Percentiles rank a stretch among this genome's conserved stretches.
Evolutionary conservation across 2,113 vertebrate species (phyloP).

Genomic region (Alaudala cheleensis): DNA sequence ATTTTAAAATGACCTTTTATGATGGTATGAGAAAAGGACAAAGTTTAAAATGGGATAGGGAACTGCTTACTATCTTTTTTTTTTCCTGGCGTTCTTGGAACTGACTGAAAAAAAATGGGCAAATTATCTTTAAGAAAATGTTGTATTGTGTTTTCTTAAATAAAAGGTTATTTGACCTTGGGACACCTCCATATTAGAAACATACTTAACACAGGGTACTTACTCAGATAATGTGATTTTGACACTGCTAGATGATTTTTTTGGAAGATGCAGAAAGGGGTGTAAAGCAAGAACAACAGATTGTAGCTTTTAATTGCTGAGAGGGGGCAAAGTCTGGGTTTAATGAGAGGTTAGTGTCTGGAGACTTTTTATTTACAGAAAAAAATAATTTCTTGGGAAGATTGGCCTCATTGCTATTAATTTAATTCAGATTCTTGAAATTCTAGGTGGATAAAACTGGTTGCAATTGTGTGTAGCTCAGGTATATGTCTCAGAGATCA

Average conservation of each 20-base stretch:
- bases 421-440: not conserved
- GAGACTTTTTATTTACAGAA: not conserved
- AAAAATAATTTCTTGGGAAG: not conserved
- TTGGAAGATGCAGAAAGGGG: not conserved
- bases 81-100: not conserved
- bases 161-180: not conserved
- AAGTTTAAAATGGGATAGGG: not conserved
- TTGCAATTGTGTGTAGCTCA: not conserved
- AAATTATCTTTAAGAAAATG: not conserved
- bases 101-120: not conserved
- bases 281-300: not conserved
- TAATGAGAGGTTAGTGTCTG: not conserved
- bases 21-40: not conserved
- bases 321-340: not conserved
- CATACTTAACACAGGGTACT: not conserved
- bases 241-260: slow-evolving; percentile 1
- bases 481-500: not conserved
- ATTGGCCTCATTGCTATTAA: not conserved
- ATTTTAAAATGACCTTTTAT: not conserved
- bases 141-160: not conserved
- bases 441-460: not conserved
- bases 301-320: slow-evolving; percentile 7
- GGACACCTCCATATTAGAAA: not conserved
- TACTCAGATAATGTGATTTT: not conserved
- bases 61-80: not conserved